phyloP scores from a whole-genome alignment of 2,888 invertebrate species.

The Drosophila kanekoi region DNA sequence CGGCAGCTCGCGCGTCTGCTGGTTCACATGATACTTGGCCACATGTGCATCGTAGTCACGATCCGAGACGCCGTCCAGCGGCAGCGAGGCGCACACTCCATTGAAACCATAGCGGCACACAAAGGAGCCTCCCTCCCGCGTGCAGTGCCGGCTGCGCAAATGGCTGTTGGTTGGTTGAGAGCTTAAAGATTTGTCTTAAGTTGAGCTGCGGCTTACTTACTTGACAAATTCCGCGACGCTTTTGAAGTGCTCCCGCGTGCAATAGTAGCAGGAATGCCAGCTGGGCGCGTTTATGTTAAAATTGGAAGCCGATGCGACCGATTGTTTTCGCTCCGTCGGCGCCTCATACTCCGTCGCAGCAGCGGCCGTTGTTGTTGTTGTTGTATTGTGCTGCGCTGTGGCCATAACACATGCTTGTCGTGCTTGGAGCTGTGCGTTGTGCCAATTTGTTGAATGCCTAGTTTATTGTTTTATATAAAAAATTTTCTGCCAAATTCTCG shows the following conservation, averaged over 20 bases:
- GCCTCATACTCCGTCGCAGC: conserved; percentile 13
- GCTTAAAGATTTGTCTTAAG: too few relatives aligned
- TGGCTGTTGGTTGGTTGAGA: conserved; percentile 86
- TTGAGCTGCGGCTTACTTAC: conserved; percentile 81
- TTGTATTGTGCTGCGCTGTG: conserved; percentile 57
- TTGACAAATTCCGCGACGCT: conserved; percentile 87
- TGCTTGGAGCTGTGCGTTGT: conserved; percentile 16
- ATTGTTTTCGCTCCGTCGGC: conserved; percentile 53
- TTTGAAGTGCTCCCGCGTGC: conserved; percentile 87
- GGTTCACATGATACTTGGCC: conserved; percentile 87
- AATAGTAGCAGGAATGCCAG: conserved; percentile 88
- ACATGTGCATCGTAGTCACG: conserved; percentile 95
- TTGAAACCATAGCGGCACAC: conserved; percentile 95
- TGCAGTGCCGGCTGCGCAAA: conserved; percentile 91
- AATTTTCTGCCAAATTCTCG: conserved; percentile 18
- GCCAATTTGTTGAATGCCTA: conserved; percentile 8
- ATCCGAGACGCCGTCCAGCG: conserved; percentile 95
- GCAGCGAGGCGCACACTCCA: conserved; percentile 93
- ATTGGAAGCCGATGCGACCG: conserved; percentile 33
- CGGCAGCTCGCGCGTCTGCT: conserved; percentile 82
- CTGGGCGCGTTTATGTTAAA: conserved; percentile 39
- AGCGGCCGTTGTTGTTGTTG: conserved; percentile 29
- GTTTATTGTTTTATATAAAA: conserved; percentile 5
- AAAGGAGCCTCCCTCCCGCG: conserved; percentile 93
- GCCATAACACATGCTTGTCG: conserved; percentile 77